These are phyloP conservation scores for Chaenocephalus aceratus DNA, from an alignment of 2,113 vertebrate species.

Conservation along the genomic window DNA sequence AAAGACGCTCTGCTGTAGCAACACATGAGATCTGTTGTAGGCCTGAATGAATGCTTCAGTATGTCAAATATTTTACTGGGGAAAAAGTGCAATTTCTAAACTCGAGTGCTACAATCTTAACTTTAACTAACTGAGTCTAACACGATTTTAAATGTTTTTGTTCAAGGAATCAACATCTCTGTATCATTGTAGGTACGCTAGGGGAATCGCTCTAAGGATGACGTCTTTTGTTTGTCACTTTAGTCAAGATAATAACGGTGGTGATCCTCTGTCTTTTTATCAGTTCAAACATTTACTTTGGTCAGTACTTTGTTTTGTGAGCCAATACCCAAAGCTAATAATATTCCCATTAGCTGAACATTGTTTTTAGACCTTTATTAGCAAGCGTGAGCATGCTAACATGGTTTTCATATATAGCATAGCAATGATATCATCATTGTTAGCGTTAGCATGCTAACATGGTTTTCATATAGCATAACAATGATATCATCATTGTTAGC, in stretches of 20 bases:
- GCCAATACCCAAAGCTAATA: not conserved
- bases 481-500: not conserved
- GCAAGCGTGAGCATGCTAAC: not conserved
- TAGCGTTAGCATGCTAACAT: not conserved
- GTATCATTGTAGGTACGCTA: not conserved
- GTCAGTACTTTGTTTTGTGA: not conserved
- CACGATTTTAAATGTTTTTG: not conserved
- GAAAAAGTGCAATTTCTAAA: no score
- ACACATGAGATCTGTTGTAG: not conserved
- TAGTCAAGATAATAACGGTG: no score
- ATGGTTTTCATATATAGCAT: not conserved
- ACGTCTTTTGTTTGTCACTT: not conserved
- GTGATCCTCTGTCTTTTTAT: no score
- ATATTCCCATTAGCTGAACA: not conserved
- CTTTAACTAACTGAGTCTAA: no score
- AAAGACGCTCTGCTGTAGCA: no score
- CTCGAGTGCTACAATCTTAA: no score
- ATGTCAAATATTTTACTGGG: no score
- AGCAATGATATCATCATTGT: not conserved
- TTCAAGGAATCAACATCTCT: not conserved
- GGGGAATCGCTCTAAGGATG: not conserved
- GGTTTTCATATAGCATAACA: not conserved
- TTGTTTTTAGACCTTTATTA: not conserved
- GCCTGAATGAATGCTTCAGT: no score
- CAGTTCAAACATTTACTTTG: no score